Base-by-base conservation (phyloP, 2,797 vertebrate species). In the Diplodus sargus region DNA sequence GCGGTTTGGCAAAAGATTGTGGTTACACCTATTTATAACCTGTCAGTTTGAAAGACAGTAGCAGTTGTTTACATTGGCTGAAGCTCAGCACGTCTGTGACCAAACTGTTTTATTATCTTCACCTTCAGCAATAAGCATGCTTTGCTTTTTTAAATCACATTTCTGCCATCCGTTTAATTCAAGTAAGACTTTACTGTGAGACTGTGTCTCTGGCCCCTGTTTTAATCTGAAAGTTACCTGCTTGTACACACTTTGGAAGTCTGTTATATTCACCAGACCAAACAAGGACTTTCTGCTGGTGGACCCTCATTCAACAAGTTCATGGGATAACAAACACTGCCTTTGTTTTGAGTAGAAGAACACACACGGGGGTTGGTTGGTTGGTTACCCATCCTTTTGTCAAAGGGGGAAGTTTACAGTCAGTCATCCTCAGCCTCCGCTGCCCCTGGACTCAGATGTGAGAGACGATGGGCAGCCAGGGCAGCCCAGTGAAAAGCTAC, bases 401-500 rank as follows among this genome's bases (percentile, higher is more conserved):
- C 3, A 4, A 18, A 20, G 3, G 49, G 48, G 34, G 18, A 17
- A 25, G 54, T 71, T 53, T n/a, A 51, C 54, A 59, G 73, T 25
- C 69, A 4, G 16, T 59, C 63, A 7, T 28, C 74, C n/a, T 70
- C 83, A 45, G 63, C 66, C 77, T 70, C 65, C 20, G 5, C 56
- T 4, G 22, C 45, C 25, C 14, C 58, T 49, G 76, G 78, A 54
- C 53, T 79, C 84, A 63, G 86, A 88, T 87, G 91, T 86, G 87
- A 89, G 83, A 63, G 39, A 25, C 2, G 30, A 98, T 98, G 97
- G 97, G 97, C 74, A 97, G 96, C 84, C 98, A 98, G 93, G 98
- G 98, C 86, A 99, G 98, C 95, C 98, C 98, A 6, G 97, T 99
- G 92, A 99, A 99, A 86, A 98, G 97, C 96, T 99, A 99, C 87